Evolutionary conservation across 2,888 invertebrate genomes (phyloP), one percentile per base, ranked within the genome.

Genomic region (Poecilobothrus nobilitatus): DNA sequence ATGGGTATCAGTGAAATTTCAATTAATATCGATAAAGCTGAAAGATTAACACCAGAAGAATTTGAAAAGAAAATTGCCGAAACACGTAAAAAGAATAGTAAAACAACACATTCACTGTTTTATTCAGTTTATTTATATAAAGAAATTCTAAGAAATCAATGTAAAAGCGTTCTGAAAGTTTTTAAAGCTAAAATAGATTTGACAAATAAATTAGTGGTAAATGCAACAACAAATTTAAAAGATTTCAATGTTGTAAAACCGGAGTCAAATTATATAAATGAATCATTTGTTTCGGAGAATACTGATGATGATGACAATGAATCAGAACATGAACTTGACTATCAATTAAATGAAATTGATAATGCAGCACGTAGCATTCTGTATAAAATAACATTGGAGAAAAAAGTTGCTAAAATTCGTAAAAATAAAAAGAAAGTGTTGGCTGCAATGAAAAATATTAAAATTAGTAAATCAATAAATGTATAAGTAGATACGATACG

Each of bases 141-240:
- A 18, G 53, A 53, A 53, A n/a, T 53, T 53, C 53, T 53, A 18
- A 8, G 53, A 18, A 53, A 2, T 18, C 53, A 53, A 53, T 53
- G 53, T 18, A 53, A 8, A 53, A 53, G 53, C 18, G 53, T 18
- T 4, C 18, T 53, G 18, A 53, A 53, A n/a, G 9, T 53, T 15
- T 53, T 53, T 53, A 53, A 53, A 53, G 53, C 53, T 12, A 53
- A 53, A 53, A n/a, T 53, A 15, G 53, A 53, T 53, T 53, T 53
- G 18, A 53, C 53, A 12, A 53, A 53, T 53, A 53, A 53, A 53
- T 53, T 53, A n/a, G 53, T 53, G 1, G 18, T 53, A 12, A 15
- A 53, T 15, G 53, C 53, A 53, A 9, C 12, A 41, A 12, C 9
- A 3, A 8, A 41, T 41, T 53, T 12, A n/a, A 15, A 53, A 53